Percentiles rank a stretch among this genome's conserved stretches.
Conservation (phyloP, 2,797 vertebrate species). For the Silurus aristotelis region DNA sequence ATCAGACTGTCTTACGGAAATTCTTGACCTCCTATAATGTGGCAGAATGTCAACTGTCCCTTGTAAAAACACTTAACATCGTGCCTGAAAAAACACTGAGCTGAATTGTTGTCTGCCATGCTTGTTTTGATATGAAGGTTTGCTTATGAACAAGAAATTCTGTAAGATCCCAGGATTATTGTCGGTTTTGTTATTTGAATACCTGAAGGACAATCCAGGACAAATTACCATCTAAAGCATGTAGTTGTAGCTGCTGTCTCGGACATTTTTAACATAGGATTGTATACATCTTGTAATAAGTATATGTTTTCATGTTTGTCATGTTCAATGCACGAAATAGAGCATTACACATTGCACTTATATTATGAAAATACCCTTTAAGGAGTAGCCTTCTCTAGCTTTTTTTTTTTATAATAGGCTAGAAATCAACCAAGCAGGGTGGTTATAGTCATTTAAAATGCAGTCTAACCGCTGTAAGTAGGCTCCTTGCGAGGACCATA, state of each 20-base stretch:
- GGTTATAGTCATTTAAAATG: neutral
- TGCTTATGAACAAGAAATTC: neutral
- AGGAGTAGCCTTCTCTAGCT: neutral
- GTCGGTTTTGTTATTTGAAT: neutral
- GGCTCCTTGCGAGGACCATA: neutral
- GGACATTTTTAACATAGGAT: neutral
- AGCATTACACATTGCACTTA: neutral
- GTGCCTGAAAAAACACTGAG: neutral
- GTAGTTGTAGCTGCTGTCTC: neutral
- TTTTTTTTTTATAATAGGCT: too few species aligned
- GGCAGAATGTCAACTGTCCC: neutral
- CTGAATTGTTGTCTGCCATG: neutral
- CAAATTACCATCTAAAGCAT: neutral
- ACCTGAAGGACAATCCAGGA: neutral
- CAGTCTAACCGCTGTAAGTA: neutral
- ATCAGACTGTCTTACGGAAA: neutral
- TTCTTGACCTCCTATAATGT: neutral
- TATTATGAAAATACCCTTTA: neutral
- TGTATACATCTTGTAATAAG: neutral
- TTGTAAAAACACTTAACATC: slow-evolving; percentile 6
- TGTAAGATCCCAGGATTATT: neutral
- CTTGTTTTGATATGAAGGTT: slow-evolving; percentile 5
- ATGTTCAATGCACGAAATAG: neutral
- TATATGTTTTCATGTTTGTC: neutral
- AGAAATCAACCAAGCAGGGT: neutral